phyloP scores from a whole-genome alignment of 2,797 vertebrate genomes.

The Serranus cabrilla region DNA sequence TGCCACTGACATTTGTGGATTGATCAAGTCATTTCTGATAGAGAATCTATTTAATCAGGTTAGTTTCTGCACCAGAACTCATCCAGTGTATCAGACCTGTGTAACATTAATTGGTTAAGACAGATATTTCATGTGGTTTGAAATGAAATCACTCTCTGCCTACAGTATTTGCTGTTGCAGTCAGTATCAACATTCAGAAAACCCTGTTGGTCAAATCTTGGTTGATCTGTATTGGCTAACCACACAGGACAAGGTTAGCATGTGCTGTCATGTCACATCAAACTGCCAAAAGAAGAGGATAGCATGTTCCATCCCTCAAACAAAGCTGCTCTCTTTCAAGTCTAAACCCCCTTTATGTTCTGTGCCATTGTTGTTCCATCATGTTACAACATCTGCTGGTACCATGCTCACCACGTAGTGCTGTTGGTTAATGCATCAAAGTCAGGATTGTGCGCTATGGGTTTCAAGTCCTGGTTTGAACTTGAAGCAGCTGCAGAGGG shows the following conservation, averaged over 20 bases:
- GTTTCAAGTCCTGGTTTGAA: constrained; percentile 59
- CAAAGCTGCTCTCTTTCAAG: constrained; percentile 19
- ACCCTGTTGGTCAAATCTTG: background rate
- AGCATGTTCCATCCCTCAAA: background rate
- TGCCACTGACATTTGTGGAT: background rate
- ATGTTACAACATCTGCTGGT: constrained; percentile 49
- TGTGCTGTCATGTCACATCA: background rate
- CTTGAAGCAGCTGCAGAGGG: constrained; percentile 21
- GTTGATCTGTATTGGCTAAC: background rate
- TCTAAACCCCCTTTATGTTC: constrained; percentile 27
- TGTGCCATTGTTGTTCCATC: constrained; percentile 34
- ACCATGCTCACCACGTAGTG: constrained; percentile 31
- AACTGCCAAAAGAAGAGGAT: constrained; percentile 3
- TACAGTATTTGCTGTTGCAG: background rate
- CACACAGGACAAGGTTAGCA: background rate
- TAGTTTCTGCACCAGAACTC: background rate
- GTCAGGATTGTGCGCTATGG: constrained; percentile 9
- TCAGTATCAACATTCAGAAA: background rate
- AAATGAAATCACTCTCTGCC: background rate
- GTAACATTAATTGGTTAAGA: background rate
- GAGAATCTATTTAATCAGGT: background rate
- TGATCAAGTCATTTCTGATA: background rate
- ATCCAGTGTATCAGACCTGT: background rate
- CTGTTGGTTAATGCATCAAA: constrained; percentile 69
- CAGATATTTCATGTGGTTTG: background rate